Evolutionary conservation across 2,113 vertebrate genomes (phyloP).

Genomic region (Numenius arquata): DNA sequence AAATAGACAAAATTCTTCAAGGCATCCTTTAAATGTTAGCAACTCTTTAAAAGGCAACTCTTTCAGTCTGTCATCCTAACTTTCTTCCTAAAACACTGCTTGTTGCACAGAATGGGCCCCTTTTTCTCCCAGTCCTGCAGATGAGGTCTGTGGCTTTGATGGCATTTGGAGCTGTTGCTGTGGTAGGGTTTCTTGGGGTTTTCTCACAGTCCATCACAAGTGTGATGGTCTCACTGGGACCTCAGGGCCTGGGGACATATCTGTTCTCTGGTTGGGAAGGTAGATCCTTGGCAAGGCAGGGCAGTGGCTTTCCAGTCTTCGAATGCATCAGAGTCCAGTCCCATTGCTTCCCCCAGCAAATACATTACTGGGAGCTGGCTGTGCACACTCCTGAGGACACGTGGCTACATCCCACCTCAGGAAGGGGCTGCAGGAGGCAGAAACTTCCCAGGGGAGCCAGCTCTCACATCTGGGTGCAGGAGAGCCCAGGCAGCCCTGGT

Average conservation of each 20-base stretch:
- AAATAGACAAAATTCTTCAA: conserved; percentile 18
- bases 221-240: neutral
- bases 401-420: neutral
- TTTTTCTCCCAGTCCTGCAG: neutral
- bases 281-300: neutral
- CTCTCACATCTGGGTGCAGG: neutral
- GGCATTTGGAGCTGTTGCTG: neutral
- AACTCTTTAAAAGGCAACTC: neutral
- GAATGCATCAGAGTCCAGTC: neutral
- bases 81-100: neutral
- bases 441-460: neutral
- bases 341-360: neutral
- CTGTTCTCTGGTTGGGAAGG: neutral
- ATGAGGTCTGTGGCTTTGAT: neutral
- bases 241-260: neutral
- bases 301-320: neutral
- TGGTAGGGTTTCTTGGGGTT: neutral
- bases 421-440: neutral
- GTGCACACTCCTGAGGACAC: neutral
- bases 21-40: neutral
- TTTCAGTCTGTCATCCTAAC: neutral
- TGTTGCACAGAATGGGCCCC: neutral
- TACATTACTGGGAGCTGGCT: neutral
- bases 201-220: fast-evolving
- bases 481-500: neutral